Percentiles rank a stretch among this genome's conserved stretches.
Evolutionary conservation across 2,797 vertebrate species (phyloP).

Genomic region (Schizopygopsis pylzovi): DNA sequence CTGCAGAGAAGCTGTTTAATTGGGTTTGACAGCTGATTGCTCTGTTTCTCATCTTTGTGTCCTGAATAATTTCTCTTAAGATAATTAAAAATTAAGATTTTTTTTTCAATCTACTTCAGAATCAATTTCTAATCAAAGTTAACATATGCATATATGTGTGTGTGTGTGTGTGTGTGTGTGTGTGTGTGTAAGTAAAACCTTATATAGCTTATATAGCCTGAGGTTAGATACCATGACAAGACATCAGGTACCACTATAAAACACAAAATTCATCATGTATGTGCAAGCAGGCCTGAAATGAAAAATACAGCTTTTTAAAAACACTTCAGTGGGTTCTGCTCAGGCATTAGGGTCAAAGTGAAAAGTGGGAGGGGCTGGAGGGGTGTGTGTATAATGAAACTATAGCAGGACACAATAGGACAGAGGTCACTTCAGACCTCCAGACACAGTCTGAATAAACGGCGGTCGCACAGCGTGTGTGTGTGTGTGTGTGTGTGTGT

Average conservation of each 20-base stretch:
- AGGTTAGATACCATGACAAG: not conserved
- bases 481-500: constrained; percentile 28
- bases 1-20: constrained; percentile 22
- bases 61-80: not conserved
- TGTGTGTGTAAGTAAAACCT: not conserved
- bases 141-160: not conserved
- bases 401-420: constrained; percentile 42
- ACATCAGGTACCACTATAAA: not conserved
- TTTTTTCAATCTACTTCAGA: not conserved
- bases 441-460: constrained; percentile 31
- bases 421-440: constrained; percentile 18
- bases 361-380: constrained; percentile 20
- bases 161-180: not conserved
- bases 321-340: not conserved
- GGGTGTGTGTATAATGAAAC: constrained; percentile 38
- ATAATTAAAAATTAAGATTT: not conserved
- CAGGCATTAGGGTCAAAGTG: not conserved
- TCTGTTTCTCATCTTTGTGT: constrained; percentile 8
- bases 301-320: constrained; percentile 11
- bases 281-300: not conserved
- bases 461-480: not conserved
- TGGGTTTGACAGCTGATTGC: constrained; percentile 30
- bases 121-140: not conserved
- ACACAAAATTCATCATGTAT: not conserved
- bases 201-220: not conserved